These are phyloP conservation scores for Cricetomys ansorgei DNA, from an alignment of 2,113 vertebrate species.

Conservation along the genomic window DNA sequence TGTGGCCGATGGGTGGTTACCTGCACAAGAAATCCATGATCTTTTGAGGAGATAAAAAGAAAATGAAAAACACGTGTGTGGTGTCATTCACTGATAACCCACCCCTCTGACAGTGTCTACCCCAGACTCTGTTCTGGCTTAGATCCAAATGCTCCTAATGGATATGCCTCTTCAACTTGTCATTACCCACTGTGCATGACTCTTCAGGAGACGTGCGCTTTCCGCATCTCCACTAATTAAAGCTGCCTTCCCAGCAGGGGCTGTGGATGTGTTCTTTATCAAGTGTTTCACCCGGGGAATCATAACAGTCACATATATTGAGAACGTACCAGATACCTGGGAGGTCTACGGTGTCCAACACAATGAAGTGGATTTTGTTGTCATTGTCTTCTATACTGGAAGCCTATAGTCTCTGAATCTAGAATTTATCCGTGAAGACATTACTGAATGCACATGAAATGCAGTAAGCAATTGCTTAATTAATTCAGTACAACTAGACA, in stretches of 20 bases:
- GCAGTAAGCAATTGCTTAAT: background rate
- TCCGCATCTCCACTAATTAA: background rate
- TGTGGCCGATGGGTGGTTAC: background rate
- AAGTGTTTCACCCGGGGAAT: background rate
- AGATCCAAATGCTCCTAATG: background rate
- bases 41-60: background rate
- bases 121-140: background rate
- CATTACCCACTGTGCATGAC: background rate
- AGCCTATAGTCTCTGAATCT: background rate
- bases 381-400: background rate
- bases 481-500: background rate
- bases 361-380: background rate
- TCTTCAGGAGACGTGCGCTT: background rate
- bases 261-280: background rate
- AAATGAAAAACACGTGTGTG: background rate
- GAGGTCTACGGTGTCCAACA: background rate
- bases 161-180: background rate
- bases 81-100: background rate
- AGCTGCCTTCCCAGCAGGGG: background rate
- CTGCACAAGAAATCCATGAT: background rate
- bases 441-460: background rate
- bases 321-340: background rate
- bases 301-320: background rate
- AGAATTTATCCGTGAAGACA: background rate
- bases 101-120: background rate